Evolutionary conservation across 2,888 invertebrate genomes (phyloP), one percentile per base, ranked within the genome.

Genomic region (Leucophora obtusa): DNA sequence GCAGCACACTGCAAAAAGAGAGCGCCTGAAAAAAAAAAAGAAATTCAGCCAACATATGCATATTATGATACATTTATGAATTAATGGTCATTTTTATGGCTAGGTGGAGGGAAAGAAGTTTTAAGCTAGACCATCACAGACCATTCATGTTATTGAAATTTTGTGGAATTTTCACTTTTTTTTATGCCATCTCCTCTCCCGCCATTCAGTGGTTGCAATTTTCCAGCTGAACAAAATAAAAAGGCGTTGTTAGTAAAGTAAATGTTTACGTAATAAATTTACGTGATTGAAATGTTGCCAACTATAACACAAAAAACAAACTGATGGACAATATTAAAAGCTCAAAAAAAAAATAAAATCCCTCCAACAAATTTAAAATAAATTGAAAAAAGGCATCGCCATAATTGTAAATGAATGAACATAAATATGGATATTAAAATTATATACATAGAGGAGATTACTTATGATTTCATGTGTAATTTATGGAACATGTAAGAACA

Each of bases 251-350:
- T 81, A 60, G 77, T 60, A 70, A 66, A 74, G 87, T 85, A 87
- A 87, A 87, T 87, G 87, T 87, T 87, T 88, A 86, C 89, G 86
- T 88, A 87, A 87, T 86, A 88, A 88, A 88, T 87, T 88, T 88
- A 86, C 87, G 88, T 88, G 89, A 87, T 87, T 87, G 88, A 88
- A 87, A 88, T 88, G 87, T 88, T 87, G 86, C 86, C 87, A 87
- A 84, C 87, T 86, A n/a, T n/a, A 73, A 79, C 21, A 47, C 24
- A 62, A 47, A 62, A 28, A 47, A 62, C 14, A 50, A 47, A 62
- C 14, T 54, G 84, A 76, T 33, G 28, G 18, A 50, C n/a, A 47
- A 47, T 11, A 47, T 47, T 5, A 56, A 28, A 21, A 33, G n/a
- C n/a, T n/a, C n/a, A n/a, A n/a, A 8, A 66, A 58, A 5, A 24